A percentile compares a stretch with the other conserved stretches of the same genome.
Conservation (phyloP, 2,888 invertebrate species). For the Sinopyrophorus schimmeli region DNA sequence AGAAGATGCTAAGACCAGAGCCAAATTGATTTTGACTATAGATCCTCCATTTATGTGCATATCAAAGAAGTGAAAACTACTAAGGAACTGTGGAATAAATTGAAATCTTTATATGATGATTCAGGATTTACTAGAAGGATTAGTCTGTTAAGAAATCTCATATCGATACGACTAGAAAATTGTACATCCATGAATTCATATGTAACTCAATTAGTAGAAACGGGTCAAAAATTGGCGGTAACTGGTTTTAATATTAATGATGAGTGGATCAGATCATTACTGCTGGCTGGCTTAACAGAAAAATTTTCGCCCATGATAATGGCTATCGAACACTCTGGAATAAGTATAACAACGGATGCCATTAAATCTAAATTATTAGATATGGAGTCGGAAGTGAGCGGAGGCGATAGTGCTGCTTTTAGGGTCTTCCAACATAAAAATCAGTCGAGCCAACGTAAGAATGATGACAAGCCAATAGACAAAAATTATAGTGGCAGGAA, state of each 20-base stretch:
- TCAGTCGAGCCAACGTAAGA: background rate
- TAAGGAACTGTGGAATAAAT: slow-evolving; percentile 25
- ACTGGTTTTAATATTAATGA: slow-evolving; percentile 43
- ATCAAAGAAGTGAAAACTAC: slow-evolving; percentile 30
- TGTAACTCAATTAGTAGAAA: slow-evolving; percentile 42
- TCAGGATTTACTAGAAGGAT: slow-evolving; percentile 41
- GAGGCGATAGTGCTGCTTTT: background rate
- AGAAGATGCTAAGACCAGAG: slow-evolving; percentile 37
- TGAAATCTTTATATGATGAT: slow-evolving; percentile 40
- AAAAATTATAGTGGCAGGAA: slow-evolving; percentile 3
- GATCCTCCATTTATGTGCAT: slow-evolving; percentile 38
- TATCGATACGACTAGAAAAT: slow-evolving; percentile 38
- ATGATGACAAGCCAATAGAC: background rate
- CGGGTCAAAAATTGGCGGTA: slow-evolving; percentile 35
- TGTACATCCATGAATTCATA: slow-evolving; percentile 39
- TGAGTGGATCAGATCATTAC: slow-evolving; percentile 40
- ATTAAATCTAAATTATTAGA: slow-evolving; percentile 30
- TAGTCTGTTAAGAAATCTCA: slow-evolving; percentile 37
- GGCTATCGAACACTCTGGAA: slow-evolving; percentile 33
- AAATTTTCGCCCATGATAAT: slow-evolving; percentile 33
- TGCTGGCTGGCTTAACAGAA: slow-evolving; percentile 35
- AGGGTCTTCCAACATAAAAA: slow-evolving; percentile 4
- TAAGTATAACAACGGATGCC: slow-evolving; percentile 20
- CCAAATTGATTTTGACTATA: slow-evolving; percentile 40
- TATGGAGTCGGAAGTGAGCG: slow-evolving; percentile 14